Base-by-base conservation (phyloP, 1,140 invertebrate species). In the Drosophila dunni region DNA sequence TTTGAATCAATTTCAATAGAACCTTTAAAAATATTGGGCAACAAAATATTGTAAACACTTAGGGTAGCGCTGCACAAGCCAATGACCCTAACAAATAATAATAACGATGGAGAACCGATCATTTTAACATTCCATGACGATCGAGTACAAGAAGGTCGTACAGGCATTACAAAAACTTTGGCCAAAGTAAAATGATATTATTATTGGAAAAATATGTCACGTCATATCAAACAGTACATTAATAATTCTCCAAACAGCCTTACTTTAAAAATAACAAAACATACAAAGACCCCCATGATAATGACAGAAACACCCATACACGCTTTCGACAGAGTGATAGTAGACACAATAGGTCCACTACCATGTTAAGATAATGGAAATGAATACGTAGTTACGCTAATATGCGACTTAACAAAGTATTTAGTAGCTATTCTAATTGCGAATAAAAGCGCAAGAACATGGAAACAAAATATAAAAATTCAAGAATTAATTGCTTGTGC, bases 161-260 rank as follows among this genome's bases (percentile, higher is more conserved):
- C n/a, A 40, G 34, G 51, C 51, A 54, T 54, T 54, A 8, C 51
- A 54, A 54, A 54, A 54, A 54, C 51, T 34, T 54, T 54, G 51
- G 33, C 51, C 51, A 36, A 54, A 9, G n/a, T 38, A 33, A 54
- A 54, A 54, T 20, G n/a, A 54, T 13, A 54, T 54, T 54, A 54
- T 54, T 54, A 38, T 7, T 38, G 34, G 51, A 54, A 54, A 54
- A 15, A 9, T 40, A 54, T 40, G 51, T 17, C 51, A 38, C 33
- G 13, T 38, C n/a, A 38, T 38, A 54, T 54, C 36, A 54, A 13
- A 51, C 0, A 54, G 33, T 9, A 54, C 34, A 54, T 54, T 7
- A 6, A 54, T 7, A 54, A 54, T 38, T 54, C 34, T 20, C 33
- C 17, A 10, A 54, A 51, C 34, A 34, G 9, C 17, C 42, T 11